Evolutionary conservation across 2,888 invertebrate species (phyloP).

Genomic region (Drosophila nr. perissopoda): DNA sequence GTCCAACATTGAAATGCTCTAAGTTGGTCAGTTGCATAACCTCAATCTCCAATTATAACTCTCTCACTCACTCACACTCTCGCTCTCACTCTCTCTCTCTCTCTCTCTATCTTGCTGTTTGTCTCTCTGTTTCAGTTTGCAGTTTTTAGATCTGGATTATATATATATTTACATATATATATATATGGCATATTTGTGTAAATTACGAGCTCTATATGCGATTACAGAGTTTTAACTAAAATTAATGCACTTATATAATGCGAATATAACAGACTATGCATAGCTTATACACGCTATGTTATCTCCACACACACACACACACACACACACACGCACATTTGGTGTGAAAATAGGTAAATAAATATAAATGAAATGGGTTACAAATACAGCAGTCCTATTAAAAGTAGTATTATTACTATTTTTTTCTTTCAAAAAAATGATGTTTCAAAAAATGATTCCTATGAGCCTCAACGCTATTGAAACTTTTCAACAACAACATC

Average conservation of each 20-base stretch:
- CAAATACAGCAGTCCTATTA: not conserved
- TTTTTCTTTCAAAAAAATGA: not conserved
- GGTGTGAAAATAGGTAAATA: no score
- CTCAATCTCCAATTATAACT: not conserved
- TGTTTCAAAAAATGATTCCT: not conserved
- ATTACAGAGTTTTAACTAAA: conserved; percentile 38
- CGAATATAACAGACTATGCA: conserved; percentile 28
- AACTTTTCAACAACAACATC: not conserved
- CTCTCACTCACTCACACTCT: not conserved
- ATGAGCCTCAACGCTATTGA: not conserved
- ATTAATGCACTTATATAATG: conserved; percentile 45
- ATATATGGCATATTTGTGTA: conserved; percentile 23
- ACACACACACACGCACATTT: no score
- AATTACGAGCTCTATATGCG: conserved; percentile 18
- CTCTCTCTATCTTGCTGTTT: not conserved
- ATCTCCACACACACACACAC: conserved; percentile 2
- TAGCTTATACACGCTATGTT: conserved; percentile 6
- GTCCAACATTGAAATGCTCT: conserved; percentile 85
- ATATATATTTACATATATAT: conserved; percentile 5
- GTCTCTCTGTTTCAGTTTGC: conserved; percentile 7
- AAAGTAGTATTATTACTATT: not conserved
- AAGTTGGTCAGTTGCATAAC: conserved; percentile 60
- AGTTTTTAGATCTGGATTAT: conserved; percentile 13
- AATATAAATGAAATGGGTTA: not conserved
- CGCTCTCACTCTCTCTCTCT: not conserved